phyloP scores from a whole-genome alignment of 2,797 vertebrate genomes.

The Vultur gryphus region DNA sequence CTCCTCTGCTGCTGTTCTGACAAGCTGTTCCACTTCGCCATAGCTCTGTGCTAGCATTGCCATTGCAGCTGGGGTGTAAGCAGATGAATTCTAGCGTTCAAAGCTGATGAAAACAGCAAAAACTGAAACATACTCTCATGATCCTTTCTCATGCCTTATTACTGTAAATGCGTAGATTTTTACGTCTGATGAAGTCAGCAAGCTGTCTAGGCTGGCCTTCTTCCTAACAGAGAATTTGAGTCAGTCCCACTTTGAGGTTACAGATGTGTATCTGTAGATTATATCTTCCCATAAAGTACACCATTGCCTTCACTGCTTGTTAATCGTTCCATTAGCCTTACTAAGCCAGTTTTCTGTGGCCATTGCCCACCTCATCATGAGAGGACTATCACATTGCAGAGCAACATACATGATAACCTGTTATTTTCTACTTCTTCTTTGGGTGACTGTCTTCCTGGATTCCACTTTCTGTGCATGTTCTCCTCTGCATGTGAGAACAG shows the following conservation, averaged over 20 bases:
- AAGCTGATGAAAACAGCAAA: background rate
- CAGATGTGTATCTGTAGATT: background rate
- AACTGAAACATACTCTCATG: background rate
- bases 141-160: background rate
- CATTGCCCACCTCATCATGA: background rate
- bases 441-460: background rate
- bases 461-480: background rate
- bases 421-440: background rate
- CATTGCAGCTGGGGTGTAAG: background rate
- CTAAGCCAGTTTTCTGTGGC: background rate
- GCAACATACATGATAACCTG: background rate
- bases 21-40: background rate
- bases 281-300: background rate
- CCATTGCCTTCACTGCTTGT: background rate
- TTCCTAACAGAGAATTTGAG: background rate
- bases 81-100: background rate
- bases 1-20: background rate
- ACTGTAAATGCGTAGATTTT: background rate
- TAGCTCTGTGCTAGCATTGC: background rate
- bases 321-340: background rate
- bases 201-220: background rate
- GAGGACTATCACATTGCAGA: background rate
- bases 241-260: background rate
- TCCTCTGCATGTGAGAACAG: background rate
- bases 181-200: background rate